A percentile compares a stretch with the other conserved stretches of the same genome.
These are phyloP conservation scores for Phytoseiulus persimilis DNA, from an alignment of 2,888 invertebrate species.

Conservation along the genomic window DNA sequence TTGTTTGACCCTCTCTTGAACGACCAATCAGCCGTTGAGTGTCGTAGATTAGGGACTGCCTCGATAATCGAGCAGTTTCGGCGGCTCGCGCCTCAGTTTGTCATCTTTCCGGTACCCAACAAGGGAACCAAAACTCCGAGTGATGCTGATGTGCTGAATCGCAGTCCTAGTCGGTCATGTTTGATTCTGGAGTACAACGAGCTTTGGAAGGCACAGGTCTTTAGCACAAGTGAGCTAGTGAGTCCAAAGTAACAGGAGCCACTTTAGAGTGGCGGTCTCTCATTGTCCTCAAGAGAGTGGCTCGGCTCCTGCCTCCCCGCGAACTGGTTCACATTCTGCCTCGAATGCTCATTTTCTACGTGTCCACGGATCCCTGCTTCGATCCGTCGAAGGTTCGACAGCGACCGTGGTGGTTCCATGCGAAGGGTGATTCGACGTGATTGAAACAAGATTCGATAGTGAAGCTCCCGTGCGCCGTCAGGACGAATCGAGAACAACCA, in stretches of 20 bases:
- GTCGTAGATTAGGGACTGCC: background rate
- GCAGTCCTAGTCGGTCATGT: background rate
- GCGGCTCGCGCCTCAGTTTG: background rate
- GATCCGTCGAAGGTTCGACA: too few species aligned
- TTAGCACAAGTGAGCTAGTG: background rate
- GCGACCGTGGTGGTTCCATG: too few species aligned
- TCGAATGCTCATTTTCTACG: background rate
- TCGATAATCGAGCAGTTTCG: background rate
- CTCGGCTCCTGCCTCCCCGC: background rate
- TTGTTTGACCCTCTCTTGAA: background rate
- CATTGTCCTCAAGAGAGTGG: background rate
- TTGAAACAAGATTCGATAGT: too few species aligned
- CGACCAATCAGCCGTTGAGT: background rate
- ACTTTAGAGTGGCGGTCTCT: background rate
- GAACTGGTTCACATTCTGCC: background rate
- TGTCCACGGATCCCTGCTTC: background rate
- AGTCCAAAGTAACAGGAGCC: background rate
- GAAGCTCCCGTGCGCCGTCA: too few species aligned
- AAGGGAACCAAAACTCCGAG: background rate
- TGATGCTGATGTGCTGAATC: background rate
- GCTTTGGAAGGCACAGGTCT: background rate
- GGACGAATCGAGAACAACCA: too few species aligned
- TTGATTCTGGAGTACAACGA: background rate
- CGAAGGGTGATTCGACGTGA: too few species aligned
- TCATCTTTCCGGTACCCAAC: background rate